Conservation (phyloP, 2,797 vertebrate species). For the Microcaecilia unicolor region DNA sequence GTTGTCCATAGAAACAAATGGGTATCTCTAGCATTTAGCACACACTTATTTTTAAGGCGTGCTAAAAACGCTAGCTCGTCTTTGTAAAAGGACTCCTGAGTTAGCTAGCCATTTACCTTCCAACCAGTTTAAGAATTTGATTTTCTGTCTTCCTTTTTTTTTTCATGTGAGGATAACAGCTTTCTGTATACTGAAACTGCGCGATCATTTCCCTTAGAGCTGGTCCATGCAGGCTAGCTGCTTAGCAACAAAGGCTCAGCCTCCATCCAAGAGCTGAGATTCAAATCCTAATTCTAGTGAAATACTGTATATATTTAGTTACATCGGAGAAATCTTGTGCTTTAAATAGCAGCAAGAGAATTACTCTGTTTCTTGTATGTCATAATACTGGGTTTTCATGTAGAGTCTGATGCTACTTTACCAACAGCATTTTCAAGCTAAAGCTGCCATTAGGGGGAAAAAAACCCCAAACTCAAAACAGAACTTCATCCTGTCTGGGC, state of each 20-base stretch:
- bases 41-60: no score
- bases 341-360: constrained; percentile 14
- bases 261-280: constrained; percentile 25
- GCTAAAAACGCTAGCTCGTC: no score
- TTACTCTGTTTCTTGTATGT: constrained; percentile 8
- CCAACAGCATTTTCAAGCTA: no score
- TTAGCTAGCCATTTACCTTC: no score
- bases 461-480: no score
- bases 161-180: background rate
- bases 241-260: constrained; percentile 43
- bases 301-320: constrained; percentile 22
- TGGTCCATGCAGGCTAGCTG: constrained; percentile 32
- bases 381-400: background rate
- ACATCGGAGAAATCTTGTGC: constrained; percentile 8
- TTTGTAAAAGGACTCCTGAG: no score
- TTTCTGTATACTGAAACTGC: constrained; percentile 23
- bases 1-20: no score
- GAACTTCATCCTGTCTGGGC: no score
- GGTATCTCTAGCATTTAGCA: no score
- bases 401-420: no score
- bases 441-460: no score
- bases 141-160: background rate
- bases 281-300: constrained; percentile 23
- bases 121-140: background rate
- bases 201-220: constrained; percentile 36